Evolutionary conservation across 1,140 invertebrate genomes (phyloP), one percentile per base, ranked within the genome.

Genomic region (Aphelinus certus): DNA sequence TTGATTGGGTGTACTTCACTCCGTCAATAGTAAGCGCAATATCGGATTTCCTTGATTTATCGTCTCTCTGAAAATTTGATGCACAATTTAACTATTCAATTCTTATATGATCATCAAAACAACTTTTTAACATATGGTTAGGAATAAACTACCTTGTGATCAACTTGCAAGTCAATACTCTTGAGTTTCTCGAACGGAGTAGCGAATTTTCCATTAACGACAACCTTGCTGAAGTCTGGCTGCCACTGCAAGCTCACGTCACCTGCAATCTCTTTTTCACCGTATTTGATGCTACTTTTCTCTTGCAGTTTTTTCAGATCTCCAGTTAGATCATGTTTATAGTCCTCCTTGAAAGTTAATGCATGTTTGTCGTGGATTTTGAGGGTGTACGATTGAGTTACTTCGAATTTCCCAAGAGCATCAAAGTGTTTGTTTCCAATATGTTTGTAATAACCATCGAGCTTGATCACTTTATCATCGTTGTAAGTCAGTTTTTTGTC

Each of bases 101-200:
- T 26, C 26, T 26, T 26, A 26, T 26, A 26, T 26, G 26, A 26
- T 26, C 26, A 26, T 26, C 26, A 26, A 26, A 26, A 26, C 26
- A 26, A 26, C 26, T 26, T 26, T 62, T 62, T 45, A 42, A 42
- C n/a, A 26, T 68, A 47, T 45, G 2, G n/a, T 4, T 43, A 66
- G 55, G 5, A 61, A 55, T 7, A 53, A 70, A 10, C 78, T 86
- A 91, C 90, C 87, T 91, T 90, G 43, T 89, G 87, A 3, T 86
- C 84, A 2, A 93, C 79, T 1, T 83, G 81, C 3, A 93, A 7
- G 6, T 91, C 88, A 6, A 91, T 81, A 45, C 89, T 87, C 77
- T 90, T 91, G 3, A 89, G 78, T 48, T 89, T 88, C 56, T 91
- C 90, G 47, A 85, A 79, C 0, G 90, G 90, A 3, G 81, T 82